Base-by-base conservation (phyloP, 2,797 vertebrate species). In the Coracias cyanogaster region DNA sequence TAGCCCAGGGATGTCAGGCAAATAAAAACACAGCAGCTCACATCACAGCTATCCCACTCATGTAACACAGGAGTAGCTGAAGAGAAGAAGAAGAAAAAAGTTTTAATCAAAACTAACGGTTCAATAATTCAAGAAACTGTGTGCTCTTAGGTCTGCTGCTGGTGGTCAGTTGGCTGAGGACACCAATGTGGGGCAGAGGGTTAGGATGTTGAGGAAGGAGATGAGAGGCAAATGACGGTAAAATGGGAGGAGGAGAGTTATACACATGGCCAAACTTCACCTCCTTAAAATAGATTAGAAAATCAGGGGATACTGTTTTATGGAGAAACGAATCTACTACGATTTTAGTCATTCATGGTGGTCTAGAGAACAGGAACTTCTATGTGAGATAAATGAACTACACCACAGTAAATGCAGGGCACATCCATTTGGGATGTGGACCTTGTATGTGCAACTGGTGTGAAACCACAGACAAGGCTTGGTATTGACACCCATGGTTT, bases 401-500 rank as follows among this genome's bases (percentile, higher is more conserved):
- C 22, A 74, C 26, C 79, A 43, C 92, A 93, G 85, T 60, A 91
- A 93, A 89, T 3, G 15, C 70, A 57, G 12, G 64, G 67, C 45
- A 64, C 45, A 64, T 82, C 83, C 77, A 82, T 41, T 93, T 77
- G 2, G 6, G 86, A 82, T 82, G 43, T 52, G 71, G 81, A 79
- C 62, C 64, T 62, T 13, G 58, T 10, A 43, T 0, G 3, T 72
- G 89, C 89, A 79, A 66, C 87, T 60, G 85, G 87, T 84, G 86
- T 86, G 86, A 94, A 94, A 90, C 95, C 91, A 89, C 94, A 93
- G 82, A 6, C 86, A 92, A 37, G 93, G 14, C 58, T 37, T 0
- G 20, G 73, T 57, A 41, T 43, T 76, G 94, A 65, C 80, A 74
- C 6, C 65, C 0, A 28, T 33, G 94, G 96, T 89, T 83, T 94